These are phyloP conservation scores for Chelonoidis abingdonii DNA, from an alignment of 2,113 vertebrate species.

Conservation along the genomic window DNA sequence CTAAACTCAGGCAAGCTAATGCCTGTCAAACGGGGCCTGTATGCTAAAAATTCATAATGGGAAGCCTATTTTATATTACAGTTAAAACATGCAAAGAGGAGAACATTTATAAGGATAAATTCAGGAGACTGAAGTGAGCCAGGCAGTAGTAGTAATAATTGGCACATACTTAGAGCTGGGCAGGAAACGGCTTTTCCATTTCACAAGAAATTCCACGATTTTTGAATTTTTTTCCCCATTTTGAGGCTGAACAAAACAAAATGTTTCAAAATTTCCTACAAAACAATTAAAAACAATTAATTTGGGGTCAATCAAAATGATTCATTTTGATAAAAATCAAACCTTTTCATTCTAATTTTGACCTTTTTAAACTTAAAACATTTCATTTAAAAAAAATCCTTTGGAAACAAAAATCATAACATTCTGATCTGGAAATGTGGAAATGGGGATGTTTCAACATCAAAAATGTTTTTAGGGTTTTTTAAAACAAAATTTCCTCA, in stretches of 20 bases:
- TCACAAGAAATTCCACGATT: neutral
- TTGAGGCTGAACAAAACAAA: neutral
- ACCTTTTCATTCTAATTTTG: neutral
- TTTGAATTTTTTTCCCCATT: neutral
- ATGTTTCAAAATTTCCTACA: neutral
- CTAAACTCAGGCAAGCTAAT: constrained; percentile 1
- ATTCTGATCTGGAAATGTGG: neutral
- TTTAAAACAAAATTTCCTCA: neutral
- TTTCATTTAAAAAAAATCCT: neutral
- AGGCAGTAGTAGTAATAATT: neutral
- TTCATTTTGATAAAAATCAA: neutral
- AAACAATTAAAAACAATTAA: neutral
- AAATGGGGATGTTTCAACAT: neutral
- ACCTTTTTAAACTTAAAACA: neutral
- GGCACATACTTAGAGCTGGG: neutral
- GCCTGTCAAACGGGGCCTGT: neutral
- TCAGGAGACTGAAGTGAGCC: neutral
- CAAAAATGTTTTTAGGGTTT: neutral
- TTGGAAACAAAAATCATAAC: neutral
- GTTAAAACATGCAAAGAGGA: neutral
- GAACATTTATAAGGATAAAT: neutral
- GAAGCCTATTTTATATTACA: neutral
- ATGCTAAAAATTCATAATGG: constrained; percentile 18
- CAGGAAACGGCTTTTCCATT: neutral
- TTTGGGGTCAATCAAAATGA: neutral